Base-by-base conservation (phyloP, 2,113 vertebrate species). In the Vidua chalybeata region DNA sequence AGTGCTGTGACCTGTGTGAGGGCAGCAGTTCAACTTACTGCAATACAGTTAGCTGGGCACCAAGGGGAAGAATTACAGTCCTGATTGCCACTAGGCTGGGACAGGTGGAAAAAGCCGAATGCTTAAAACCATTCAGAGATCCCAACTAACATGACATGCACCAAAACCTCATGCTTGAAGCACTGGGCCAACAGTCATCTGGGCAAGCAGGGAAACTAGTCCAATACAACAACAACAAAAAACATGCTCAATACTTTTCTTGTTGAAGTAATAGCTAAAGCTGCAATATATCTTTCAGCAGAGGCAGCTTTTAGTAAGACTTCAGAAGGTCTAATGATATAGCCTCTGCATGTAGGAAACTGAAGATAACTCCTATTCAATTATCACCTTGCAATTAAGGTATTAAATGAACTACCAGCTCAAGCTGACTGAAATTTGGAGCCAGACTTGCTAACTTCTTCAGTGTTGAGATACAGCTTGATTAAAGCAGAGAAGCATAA, bases 311-410 rank as follows among this genome's bases (percentile, higher is more conserved):
- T 69, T 63, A 58, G n/a, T n/a, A 93, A 95, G 59, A 52, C 59
- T 90, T 66, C 55, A 89, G 78, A 63, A 88, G 41, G 22, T 59
- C 33, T 68, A 68, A 93, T 64, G 37, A 78, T 89, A 66, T 16
- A 63, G 21, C 49, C 45, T 95, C 18, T 28, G 48, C 68, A 74
- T 13, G 21, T 15, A 77, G 59, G 67, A 79, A 94, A 62, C 82
- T 69, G 54, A 95, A 58, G 67, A 88, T 41, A 83, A 52, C 39
- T 83, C 58, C 75, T 83, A 66, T 76, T 95, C 79, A 96, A 73
- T 82, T 90, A 95, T 73, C 82, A 90, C 90, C 63, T 92, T 83
- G 67, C 90, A 97, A 92, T 88, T 85, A 90, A 83, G 59, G 30
- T 85, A 85, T 55, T 93, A 92, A 93, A 69, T 43, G 26, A 96